Conservation (phyloP, 2,888 invertebrate genomes). For the Penaeus monodon region DNA sequence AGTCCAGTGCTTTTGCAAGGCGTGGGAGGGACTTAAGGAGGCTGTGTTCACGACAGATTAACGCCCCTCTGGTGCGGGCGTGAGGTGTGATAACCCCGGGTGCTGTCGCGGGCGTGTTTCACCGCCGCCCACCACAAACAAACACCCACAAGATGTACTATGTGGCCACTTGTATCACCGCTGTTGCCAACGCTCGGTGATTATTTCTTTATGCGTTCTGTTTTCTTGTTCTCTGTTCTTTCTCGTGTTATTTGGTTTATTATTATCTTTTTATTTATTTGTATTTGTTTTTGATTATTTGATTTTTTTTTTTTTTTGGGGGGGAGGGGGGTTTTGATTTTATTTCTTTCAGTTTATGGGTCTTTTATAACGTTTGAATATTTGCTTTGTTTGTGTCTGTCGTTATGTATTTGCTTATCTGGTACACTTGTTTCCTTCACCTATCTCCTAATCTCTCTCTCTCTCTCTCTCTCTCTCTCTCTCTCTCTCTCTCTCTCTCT, state of each 20-base stretch:
- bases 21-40: not conserved
- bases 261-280: not conserved
- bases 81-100: constrained; percentile 3
- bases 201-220: not conserved
- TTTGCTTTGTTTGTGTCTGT: not conserved
- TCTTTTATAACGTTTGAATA: not conserved
- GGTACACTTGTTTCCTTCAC: no score
- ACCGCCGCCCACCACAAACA: constrained; percentile 34
- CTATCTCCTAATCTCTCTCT: not conserved
- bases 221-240: not conserved
- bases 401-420: not conserved
- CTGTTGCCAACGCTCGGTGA: not conserved
- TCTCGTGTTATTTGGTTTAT: not conserved
- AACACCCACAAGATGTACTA: constrained; percentile 14
- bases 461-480: not conserved
- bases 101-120: constrained; percentile 19
- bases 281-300: no score
- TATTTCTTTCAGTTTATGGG: no score
- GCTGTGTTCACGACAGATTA: not conserved
- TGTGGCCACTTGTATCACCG: not conserved
- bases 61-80: not conserved
- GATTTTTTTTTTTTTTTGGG: no score
- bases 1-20: not conserved
- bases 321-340: no score
- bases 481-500: not conserved